These are phyloP conservation scores for Crossaster papposus DNA, from an alignment of 53 echinoderm and acorn worm species.

Conservation along the genomic window DNA sequence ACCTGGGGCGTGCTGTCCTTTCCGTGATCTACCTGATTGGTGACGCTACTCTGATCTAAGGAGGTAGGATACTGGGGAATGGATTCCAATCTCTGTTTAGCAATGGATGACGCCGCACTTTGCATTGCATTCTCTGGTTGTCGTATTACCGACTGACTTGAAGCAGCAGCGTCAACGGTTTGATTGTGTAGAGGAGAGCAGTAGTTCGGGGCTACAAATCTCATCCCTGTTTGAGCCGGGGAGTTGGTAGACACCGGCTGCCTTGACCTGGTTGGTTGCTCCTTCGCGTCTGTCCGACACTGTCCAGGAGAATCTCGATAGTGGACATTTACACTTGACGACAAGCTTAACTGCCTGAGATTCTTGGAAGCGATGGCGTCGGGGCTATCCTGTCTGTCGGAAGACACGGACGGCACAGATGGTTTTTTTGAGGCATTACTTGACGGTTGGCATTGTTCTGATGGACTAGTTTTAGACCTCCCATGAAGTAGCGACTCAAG, in stretches of 20 bases:
- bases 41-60: background rate
- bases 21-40: background rate
- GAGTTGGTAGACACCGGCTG: background rate
- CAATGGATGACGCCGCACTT: background rate
- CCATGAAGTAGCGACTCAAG: conserved; percentile 54
- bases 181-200: background rate
- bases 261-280: background rate
- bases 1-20: background rate
- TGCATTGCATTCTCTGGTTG: conserved; percentile 36
- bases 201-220: background rate
- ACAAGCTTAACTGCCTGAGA: background rate
- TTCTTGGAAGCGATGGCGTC: background rate
- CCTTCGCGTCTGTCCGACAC: conserved; percentile 7
- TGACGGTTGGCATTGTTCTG: conserved; percentile 15
- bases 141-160: conserved; percentile 27
- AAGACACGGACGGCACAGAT: background rate
- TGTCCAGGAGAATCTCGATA: conserved; percentile 21
- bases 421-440: background rate
- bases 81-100: conserved; percentile 6
- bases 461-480: background rate
- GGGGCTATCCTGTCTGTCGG: background rate
- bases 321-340: background rate
- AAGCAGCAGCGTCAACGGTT: background rate
- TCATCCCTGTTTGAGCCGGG: conserved; percentile 4
- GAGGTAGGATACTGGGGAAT: conserved; percentile 1